These are phyloP conservation scores for Psittacula echo DNA, from an alignment of 2,797 vertebrate genomes.

Conservation along the genomic window DNA sequence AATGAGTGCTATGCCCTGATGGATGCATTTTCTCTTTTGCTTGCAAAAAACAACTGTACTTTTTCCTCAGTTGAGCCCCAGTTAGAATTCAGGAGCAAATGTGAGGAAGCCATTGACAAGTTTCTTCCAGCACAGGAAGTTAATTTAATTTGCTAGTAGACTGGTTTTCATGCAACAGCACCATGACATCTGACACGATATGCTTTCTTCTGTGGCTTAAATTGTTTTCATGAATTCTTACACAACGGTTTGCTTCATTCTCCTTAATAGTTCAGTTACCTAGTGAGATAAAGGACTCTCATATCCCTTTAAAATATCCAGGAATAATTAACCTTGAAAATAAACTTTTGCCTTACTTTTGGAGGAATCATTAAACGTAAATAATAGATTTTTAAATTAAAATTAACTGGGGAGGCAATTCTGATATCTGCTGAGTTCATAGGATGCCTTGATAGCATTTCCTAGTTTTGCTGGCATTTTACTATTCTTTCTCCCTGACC, in stretches of 20 bases:
- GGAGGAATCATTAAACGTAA: constrained; percentile 51
- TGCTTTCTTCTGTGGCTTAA: constrained; percentile 10
- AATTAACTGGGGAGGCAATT: constrained; percentile 40
- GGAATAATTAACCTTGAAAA: constrained; percentile 58
- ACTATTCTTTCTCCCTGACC: background rate
- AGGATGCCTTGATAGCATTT: background rate
- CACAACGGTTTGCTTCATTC: background rate
- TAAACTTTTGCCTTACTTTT: constrained; percentile 36
- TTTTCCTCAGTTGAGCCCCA: background rate
- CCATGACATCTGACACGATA: background rate
- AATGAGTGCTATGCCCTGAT: background rate
- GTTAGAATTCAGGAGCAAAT: constrained; percentile 23
- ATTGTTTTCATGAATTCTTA: constrained; percentile 2
- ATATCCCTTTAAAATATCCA: constrained; percentile 32
- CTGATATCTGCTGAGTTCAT: constrained; percentile 40
- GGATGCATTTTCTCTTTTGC: background rate
- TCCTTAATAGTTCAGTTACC: constrained; percentile 10
- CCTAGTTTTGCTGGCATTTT: background rate
- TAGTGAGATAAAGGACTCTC: background rate
- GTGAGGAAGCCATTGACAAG: constrained; percentile 5
- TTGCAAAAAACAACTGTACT: constrained; percentile 2
- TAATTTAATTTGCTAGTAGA: constrained; percentile 58
- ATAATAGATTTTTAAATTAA: constrained; percentile 60
- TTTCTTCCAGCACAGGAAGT: constrained; percentile 14
- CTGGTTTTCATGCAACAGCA: background rate